Evolutionary conservation across 1,140 invertebrate genomes (phyloP).

Genomic region (Diabrotica undecimpunctata): DNA sequence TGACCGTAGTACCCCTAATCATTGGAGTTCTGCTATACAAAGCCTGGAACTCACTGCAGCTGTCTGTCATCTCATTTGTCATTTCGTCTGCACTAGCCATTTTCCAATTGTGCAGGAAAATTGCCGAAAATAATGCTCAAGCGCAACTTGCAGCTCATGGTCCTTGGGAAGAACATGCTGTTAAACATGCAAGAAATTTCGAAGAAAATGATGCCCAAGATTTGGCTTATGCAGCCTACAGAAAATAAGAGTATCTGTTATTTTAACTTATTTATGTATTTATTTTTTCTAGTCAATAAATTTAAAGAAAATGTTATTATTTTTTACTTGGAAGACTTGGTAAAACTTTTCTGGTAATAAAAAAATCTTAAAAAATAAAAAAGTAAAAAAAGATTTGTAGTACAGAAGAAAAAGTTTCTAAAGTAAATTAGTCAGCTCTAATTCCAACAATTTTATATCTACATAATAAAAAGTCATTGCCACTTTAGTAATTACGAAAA

Average conservation of each 20-base stretch:
- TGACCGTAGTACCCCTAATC: slow-evolving; percentile 77
- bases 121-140: slow-evolving; percentile 69
- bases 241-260: background rate
- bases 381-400: too few species aligned
- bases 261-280: slow-evolving; percentile 3
- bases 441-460: too few species aligned
- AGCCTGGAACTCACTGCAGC: slow-evolving; percentile 80
- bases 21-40: slow-evolving; percentile 79
- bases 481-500: too few species aligned
- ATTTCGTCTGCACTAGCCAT: slow-evolving; percentile 79
- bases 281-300: background rate
- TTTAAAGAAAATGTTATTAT: too few species aligned
- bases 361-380: too few species aligned
- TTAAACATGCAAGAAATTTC: slow-evolving; percentile 35
- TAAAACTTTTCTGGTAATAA: too few species aligned
- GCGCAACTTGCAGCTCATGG: slow-evolving; percentile 61
- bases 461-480: too few species aligned
- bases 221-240: slow-evolving; percentile 71
- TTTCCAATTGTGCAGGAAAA: slow-evolving; percentile 85
- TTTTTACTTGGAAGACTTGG: too few species aligned
- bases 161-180: slow-evolving; percentile 61
- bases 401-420: too few species aligned
- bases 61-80: slow-evolving; percentile 84
- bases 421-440: too few species aligned
- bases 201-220: slow-evolving; percentile 59